Percentiles rank a stretch among this genome's conserved stretches.
Evolutionary conservation across 2,113 vertebrate genomes (phyloP).

Genomic region (Caloenas nicobarica): DNA sequence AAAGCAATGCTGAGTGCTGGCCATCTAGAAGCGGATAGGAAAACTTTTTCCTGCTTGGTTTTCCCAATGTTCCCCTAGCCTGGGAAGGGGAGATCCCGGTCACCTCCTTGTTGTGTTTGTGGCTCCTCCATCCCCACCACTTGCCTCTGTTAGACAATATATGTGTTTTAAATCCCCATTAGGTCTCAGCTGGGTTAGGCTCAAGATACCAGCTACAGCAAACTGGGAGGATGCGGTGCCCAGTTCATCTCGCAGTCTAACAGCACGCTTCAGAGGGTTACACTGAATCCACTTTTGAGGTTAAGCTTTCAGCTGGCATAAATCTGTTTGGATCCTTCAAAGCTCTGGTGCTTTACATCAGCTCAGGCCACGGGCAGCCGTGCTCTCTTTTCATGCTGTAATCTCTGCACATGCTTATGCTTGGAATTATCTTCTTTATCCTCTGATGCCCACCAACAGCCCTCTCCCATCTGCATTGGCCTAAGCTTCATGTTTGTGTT

Average conservation of each 20-base stretch:
- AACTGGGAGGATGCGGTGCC: neutral
- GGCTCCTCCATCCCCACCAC: too few relatives aligned
- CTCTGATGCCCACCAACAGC: neutral
- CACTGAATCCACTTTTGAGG: neutral
- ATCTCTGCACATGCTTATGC: neutral
- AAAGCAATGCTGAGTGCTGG: neutral
- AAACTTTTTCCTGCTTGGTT: rapidly evolving
- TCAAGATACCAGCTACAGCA: too few relatives aligned
- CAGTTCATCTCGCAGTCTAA: rapidly evolving
- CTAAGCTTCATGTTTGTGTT: rapidly evolving
- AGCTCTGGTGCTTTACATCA: neutral
- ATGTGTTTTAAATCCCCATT: rapidly evolving
- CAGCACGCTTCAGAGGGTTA: neutral
- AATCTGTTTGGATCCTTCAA: neutral
- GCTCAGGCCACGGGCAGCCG: neutral
- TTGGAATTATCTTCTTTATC: neutral
- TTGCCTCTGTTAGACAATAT: neutral
- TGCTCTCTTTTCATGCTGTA: neutral
- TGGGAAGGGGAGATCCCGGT: neutral
- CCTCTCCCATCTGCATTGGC: rapidly evolving
- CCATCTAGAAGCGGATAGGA: rapidly evolving
- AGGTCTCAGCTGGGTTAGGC: neutral
- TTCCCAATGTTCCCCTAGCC: neutral
- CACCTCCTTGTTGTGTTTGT: neutral
- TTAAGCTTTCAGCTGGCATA: neutral